Percentiles rank a stretch among this genome's conserved stretches.
Conservation (phyloP, 2,113 vertebrate genomes). For the Megaptera novaeangliae region DNA sequence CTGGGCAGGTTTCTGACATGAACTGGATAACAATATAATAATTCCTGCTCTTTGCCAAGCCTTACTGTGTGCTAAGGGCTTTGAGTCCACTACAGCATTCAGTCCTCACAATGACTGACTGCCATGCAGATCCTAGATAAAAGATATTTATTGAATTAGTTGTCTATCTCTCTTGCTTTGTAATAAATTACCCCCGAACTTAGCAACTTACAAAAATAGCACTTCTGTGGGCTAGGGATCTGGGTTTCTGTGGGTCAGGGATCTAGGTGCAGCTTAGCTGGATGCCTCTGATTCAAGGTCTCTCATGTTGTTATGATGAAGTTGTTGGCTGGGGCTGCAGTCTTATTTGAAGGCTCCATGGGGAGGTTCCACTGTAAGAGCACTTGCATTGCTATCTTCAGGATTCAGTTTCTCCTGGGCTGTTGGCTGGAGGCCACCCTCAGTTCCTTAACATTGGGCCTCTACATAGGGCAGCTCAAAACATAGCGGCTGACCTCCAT, state of each 20-base stretch:
- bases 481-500: neutral
- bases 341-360: neutral
- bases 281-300: neutral
- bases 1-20: neutral
- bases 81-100: neutral
- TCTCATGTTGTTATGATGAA: neutral
- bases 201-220: neutral
- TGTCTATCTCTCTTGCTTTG: neutral
- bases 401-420: neutral
- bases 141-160: neutral
- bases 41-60: neutral
- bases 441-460: neutral
- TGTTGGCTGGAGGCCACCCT: neutral
- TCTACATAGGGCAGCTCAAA: neutral
- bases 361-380: neutral
- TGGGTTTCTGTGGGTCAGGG: neutral
- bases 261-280: neutral
- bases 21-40: neutral
- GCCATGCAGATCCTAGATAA: neutral
- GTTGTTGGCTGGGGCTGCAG: neutral
- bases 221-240: neutral
- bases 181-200: neutral
- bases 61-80: neutral
- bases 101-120: neutral
- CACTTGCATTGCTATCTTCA: neutral